Evolutionary conservation across 2,113 vertebrate species (phyloP).

Genomic region (Uropsilus gracilis): DNA sequence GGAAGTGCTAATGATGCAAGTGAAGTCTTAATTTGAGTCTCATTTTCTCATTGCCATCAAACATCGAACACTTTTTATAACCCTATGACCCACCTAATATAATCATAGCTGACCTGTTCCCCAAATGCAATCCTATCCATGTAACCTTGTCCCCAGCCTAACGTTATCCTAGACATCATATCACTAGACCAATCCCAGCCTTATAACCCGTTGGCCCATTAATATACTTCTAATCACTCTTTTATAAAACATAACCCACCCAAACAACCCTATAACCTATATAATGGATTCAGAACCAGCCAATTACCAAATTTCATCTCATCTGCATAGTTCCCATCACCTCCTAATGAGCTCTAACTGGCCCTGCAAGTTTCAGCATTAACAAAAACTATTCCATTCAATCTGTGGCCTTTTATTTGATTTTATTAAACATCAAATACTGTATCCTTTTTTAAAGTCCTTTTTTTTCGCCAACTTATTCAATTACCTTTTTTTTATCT

Average conservation of each 20-base stretch:
- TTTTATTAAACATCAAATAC: conserved; percentile 63
- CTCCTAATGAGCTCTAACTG: conserved; percentile 80
- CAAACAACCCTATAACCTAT: conserved; percentile 77
- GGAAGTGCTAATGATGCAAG: not conserved
- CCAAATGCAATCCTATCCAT: conserved; percentile 49
- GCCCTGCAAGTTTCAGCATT: conserved; percentile 76
- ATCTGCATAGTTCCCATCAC: conserved; percentile 75
- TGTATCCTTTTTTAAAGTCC: conserved; percentile 22
- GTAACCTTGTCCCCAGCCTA: conserved; percentile 49
- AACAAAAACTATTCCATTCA: conserved; percentile 68
- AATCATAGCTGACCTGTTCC: conserved; percentile 45
- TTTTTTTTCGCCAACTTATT: not conserved
- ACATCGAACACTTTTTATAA: conserved; percentile 37
- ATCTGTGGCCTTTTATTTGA: conserved; percentile 72
- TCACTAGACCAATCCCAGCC: conserved; percentile 27
- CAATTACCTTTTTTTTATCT: conserved; percentile 16
- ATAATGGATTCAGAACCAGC: conserved; percentile 77
- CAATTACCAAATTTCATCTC: conserved; percentile 77
- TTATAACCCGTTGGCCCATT: conserved; percentile 72
- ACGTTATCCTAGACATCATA: conserved; percentile 39
- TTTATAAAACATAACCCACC: conserved; percentile 72
- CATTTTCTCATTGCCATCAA: conserved; percentile 54
- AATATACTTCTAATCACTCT: conserved; percentile 73
- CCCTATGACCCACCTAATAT: conserved; percentile 32
- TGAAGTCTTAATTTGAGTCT: conserved; percentile 49